Evolutionary conservation across 2,113 vertebrate genomes (phyloP), one percentile per base, ranked within the genome.

Genomic region (Epinephelus lanceolatus): DNA sequence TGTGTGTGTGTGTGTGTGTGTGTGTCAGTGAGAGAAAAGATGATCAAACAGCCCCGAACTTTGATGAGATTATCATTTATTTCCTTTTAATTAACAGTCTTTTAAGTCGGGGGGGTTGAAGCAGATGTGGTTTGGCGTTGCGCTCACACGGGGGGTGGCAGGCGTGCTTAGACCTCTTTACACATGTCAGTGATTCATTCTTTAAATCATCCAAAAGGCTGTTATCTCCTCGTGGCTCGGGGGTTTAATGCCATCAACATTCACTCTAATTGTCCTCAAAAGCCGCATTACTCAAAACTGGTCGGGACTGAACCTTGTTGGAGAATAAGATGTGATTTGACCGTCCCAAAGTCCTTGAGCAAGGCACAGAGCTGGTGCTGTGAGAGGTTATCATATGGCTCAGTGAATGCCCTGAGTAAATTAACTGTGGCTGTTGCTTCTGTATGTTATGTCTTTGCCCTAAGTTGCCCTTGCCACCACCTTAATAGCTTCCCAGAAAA

Each of bases 41-140:
- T 56, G 67, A 93, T 93, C 86, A 93, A 88, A 92, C 68, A 42
- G 59, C 15, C 9, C 30, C 21, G 1, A 65, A 80, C 88, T 90
- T 89, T 92, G 87, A 92, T 86, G 81, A 91, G 85, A 92, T 91
- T 88, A 91, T 78, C 69, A 55, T 8, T 62, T n/a, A 45, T 81
- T 83, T 71, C 13, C 23, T 85, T 90, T 89, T 91, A 91, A 92
- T 92, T 89, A 92, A 72, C 66, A n/a, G 67, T 37, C 56, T 81
- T 86, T 80, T 65, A 74, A 80, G 68, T 60, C 2, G 0, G 7
- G 25, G 56, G 53, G 70, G 59, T 23, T 1, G 7, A 33, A 17
- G 14, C 25, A 13, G 67, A 78, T 42, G 56, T 33, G 66, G 53
- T 5, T 23, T 12, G 21, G 52, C 27, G 56, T 47, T 49, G 51